Evolutionary conservation across 1,140 invertebrate species (phyloP).

Genomic region (silkworm (Bombyx mori)): DNA sequence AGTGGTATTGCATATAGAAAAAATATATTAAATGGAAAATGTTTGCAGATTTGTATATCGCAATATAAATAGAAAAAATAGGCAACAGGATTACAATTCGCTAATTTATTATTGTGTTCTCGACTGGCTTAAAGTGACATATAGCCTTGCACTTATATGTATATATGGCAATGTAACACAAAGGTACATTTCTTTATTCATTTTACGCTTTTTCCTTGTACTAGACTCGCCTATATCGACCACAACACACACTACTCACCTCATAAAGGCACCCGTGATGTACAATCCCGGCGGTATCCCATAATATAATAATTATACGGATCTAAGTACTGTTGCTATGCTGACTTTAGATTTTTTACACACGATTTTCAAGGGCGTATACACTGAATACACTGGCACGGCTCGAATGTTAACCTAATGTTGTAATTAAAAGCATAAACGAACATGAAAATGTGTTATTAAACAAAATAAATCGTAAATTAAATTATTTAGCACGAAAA

Average conservation of each 20-base stretch:
- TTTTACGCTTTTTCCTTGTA: neutral
- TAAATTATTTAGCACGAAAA: slow-evolving; percentile 32
- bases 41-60: no score
- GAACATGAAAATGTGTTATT: slow-evolving; percentile 15
- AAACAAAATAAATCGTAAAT: slow-evolving; percentile 22
- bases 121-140: slow-evolving; percentile 4
- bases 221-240: slow-evolving; percentile 17
- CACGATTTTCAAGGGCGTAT: slow-evolving; percentile 63
- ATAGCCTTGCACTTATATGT: slow-evolving; percentile 1
- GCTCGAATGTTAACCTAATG: slow-evolving; percentile 23
- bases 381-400: slow-evolving; percentile 25
- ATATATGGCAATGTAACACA: slow-evolving; percentile 9
- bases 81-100: no score
- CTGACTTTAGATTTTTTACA: slow-evolving; percentile 63
- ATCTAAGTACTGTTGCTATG: slow-evolving; percentile 62
- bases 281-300: slow-evolving; percentile 27
- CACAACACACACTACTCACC: slow-evolving; percentile 35
- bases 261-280: slow-evolving; percentile 48
- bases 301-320: slow-evolving; percentile 40
- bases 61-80: no score
- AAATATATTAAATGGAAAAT: no score
- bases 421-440: slow-evolving; percentile 17
- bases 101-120: slow-evolving; percentile 1
- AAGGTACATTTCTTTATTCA: slow-evolving; percentile 5
- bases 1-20: no score